Evolutionary conservation across 92 coral and sea anemone species (phyloP).

Genomic region (Metridium senile): DNA sequence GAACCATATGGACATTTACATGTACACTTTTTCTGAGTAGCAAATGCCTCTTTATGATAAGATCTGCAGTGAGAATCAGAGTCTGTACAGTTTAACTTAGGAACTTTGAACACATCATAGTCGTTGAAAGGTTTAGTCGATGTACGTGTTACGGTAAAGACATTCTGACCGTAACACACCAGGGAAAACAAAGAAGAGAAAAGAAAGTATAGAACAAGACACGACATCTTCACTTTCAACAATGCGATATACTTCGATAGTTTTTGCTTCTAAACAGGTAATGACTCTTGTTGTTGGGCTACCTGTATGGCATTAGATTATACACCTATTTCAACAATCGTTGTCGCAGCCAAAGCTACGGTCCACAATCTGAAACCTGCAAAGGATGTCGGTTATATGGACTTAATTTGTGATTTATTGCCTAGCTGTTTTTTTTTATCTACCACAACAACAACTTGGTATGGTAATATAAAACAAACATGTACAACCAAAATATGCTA

Average conservation of each 20-base stretch:
- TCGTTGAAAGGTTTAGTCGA: neutral
- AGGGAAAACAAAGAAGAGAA: neutral
- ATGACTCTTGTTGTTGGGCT: no score
- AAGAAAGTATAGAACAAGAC: neutral
- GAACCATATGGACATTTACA: constrained; percentile 8
- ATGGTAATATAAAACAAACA: no score
- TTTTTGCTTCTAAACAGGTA: neutral
- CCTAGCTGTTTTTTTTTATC: no score
- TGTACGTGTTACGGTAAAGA: neutral
- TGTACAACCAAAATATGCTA: no score
- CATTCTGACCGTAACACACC: neutral
- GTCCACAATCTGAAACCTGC: no score
- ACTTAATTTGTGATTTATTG: no score
- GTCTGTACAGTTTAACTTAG: neutral
- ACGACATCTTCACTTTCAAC: neutral
- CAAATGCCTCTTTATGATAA: neutral
- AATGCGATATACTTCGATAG: neutral
- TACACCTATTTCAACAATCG: no score
- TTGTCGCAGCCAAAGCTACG: no score
- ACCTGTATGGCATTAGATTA: no score
- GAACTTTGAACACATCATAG: neutral
- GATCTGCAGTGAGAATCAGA: constrained; percentile 7
- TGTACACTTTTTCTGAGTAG: neutral
- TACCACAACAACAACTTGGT: no score
- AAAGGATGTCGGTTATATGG: no score